phyloP scores from a whole-genome alignment of 2,113 vertebrate genomes.

The Stictonetta naevosa region DNA sequence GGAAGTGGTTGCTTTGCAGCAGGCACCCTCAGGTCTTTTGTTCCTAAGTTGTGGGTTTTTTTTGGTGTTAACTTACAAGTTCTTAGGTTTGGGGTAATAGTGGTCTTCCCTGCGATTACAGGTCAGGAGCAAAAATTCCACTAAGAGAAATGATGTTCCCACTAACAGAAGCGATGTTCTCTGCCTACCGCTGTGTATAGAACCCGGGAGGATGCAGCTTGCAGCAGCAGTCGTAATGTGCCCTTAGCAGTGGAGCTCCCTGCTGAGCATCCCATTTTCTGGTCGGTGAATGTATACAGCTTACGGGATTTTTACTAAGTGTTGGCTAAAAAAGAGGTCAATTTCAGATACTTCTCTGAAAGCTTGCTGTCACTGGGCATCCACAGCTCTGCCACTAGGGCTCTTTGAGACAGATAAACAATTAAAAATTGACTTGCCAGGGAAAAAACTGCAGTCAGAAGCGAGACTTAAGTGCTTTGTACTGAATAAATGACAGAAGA shows the following conservation, averaged over 20 bases:
- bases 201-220: background rate
- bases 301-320: background rate
- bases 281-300: background rate
- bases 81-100: background rate
- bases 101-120: background rate
- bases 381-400: background rate
- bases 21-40: background rate
- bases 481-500: background rate
- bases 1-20: background rate
- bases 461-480: background rate
- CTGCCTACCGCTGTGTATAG: accelerated
- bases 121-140: background rate
- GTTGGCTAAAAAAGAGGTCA: background rate
- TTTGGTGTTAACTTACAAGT: background rate
- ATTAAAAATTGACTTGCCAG: background rate
- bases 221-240: background rate
- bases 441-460: background rate
- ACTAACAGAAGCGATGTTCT: background rate
- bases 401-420: background rate
- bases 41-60: background rate
- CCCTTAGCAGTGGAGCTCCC: background rate
- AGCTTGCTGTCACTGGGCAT: background rate
- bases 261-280: background rate
- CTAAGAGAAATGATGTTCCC: background rate
- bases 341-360: background rate